phyloP scores from a whole-genome alignment of 2,113 vertebrate species.

The Malurus melanocephalus region DNA sequence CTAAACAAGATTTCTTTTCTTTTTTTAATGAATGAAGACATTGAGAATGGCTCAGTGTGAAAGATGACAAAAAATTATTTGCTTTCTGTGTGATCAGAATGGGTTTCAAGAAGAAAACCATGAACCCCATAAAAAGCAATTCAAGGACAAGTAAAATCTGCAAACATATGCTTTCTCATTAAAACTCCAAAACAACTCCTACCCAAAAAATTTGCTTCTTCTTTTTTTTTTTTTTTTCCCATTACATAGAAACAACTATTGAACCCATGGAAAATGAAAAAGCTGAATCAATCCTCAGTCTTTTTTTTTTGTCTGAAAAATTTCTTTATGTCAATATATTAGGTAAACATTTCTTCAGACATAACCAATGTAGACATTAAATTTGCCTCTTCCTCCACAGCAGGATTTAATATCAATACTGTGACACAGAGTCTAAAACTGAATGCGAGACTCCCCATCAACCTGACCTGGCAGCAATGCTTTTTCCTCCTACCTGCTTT shows the following conservation, averaged over 20 bases:
- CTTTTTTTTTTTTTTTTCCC: background rate
- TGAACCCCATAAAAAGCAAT: background rate
- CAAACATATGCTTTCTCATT: background rate
- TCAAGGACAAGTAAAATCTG: background rate
- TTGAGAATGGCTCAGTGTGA: background rate
- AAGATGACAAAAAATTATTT: background rate
- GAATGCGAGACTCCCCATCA: background rate
- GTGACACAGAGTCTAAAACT: background rate
- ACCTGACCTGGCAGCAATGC: background rate
- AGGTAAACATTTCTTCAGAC: background rate
- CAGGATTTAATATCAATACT: background rate
- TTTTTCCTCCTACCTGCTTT: conserved; percentile 14
- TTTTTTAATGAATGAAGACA: background rate
- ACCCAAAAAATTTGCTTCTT: rapidly evolving
- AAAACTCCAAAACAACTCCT: background rate
- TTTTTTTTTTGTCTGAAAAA: background rate
- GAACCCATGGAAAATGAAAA: background rate
- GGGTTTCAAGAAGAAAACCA: background rate
- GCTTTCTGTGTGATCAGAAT: background rate
- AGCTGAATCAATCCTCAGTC: background rate
- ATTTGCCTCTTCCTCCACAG: background rate
- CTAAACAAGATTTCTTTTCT: background rate
- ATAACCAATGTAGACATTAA: background rate
- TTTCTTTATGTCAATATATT: background rate
- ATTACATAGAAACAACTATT: background rate